These are phyloP conservation scores for Philereme transversata DNA, from an alignment of 2,888 invertebrate genomes.

Conservation along the genomic window DNA sequence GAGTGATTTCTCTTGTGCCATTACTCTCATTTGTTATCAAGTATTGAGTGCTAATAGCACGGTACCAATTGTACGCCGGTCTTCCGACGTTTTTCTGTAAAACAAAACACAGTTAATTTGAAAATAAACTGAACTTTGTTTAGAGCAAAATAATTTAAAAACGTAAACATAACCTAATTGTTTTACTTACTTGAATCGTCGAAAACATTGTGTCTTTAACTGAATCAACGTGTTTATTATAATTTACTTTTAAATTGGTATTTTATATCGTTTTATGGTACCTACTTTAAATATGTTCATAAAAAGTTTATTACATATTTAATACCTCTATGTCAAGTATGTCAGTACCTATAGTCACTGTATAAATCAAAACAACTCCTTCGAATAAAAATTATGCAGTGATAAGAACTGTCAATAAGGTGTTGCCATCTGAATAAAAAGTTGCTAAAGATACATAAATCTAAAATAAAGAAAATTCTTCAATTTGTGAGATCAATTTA, in stretches of 20 bases:
- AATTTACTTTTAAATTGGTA: neutral
- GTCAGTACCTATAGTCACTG: too few relatives aligned
- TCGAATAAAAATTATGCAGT: slow-evolving; percentile 17
- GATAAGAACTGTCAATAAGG: slow-evolving; percentile 36
- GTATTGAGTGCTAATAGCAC: slow-evolving; percentile 60
- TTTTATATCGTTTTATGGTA: neutral
- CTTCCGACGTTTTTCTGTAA: slow-evolving; percentile 51
- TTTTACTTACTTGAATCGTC: slow-evolving; percentile 45
- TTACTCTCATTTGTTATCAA: slow-evolving; percentile 65
- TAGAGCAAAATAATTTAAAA: neutral
- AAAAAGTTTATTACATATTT: too few relatives aligned
- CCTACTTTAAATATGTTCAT: too few relatives aligned
- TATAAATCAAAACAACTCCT: slow-evolving; percentile 10
- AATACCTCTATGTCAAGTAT: too few relatives aligned
- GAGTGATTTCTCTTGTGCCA: slow-evolving; percentile 82
- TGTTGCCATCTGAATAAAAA: slow-evolving; percentile 38
- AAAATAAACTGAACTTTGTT: neutral
- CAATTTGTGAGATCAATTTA: slow-evolving; percentile 13
- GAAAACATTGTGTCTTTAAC: slow-evolving; percentile 44
- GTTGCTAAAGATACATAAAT: neutral
- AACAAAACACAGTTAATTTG: neutral
- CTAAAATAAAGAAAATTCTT: neutral
- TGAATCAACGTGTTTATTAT: neutral
- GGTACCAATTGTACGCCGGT: slow-evolving; percentile 41
- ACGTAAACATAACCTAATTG: slow-evolving; percentile 15